Conservation (phyloP, 2,888 invertebrate genomes). For the Hyposoter didymator region DNA sequence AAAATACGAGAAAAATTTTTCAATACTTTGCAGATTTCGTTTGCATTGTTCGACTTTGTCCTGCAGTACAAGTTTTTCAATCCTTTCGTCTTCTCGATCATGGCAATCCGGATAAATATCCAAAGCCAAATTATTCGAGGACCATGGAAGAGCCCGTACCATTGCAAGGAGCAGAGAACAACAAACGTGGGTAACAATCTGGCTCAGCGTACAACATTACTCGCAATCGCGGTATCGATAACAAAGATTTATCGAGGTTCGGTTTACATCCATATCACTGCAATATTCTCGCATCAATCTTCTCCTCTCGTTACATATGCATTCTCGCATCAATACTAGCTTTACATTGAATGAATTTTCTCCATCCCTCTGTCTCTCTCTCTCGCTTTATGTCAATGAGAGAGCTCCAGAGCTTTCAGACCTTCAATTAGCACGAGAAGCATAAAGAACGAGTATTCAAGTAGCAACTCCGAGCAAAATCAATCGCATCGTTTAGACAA, state of each 20-base stretch:
- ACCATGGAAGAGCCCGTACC: not conserved
- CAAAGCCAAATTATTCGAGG: not conserved
- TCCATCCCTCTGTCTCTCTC: not conserved
- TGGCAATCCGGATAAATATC: not conserved
- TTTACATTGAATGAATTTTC: not conserved
- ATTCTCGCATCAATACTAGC: constrained; percentile 1
- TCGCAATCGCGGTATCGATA: constrained; percentile 47
- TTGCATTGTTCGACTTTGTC: not conserved
- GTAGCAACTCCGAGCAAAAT: not conserved
- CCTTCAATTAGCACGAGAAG: not conserved
- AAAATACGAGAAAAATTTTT: not conserved
- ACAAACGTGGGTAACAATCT: constrained; percentile 22
- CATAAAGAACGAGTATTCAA: not conserved
- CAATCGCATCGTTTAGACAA: not conserved
- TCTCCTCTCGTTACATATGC: not conserved
- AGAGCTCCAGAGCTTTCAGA: not conserved
- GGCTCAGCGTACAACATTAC: constrained; percentile 37
- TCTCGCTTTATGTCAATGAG: not conserved
- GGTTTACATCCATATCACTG: constrained; percentile 45
- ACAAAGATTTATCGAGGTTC: constrained; percentile 60
- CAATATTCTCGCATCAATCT: constrained; percentile 18
- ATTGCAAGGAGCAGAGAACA: constrained; percentile 27
- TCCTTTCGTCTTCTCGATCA: not conserved
- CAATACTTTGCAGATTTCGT: not conserved
- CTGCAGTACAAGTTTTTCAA: not conserved